A percentile compares a stretch with the other conserved stretches of the same genome.
Evolutionary conservation across 2,888 invertebrate species (phyloP).

Genomic region (Rotaria sp.): DNA sequence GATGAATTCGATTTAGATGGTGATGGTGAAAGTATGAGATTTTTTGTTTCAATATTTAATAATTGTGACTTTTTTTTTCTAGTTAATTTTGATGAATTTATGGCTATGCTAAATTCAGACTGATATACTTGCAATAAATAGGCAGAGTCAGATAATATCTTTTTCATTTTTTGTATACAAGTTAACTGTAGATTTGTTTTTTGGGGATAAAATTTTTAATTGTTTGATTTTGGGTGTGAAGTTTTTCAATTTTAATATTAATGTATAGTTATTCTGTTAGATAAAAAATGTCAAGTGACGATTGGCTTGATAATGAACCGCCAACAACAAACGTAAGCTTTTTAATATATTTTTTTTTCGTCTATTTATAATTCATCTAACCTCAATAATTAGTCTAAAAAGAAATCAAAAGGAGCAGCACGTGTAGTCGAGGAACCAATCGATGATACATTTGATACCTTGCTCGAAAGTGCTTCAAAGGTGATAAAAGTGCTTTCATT

Average conservation of each 20-base stretch:
- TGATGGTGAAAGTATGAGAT: conserved; percentile 54
- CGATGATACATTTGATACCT: neutral
- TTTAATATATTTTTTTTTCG: neutral
- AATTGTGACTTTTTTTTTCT: neutral
- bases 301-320: neutral
- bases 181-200: neutral
- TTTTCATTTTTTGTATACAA: neutral
- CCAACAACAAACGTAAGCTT: neutral
- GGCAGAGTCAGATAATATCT: neutral
- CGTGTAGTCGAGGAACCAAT: neutral
- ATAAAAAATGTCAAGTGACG: neutral
- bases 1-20: conserved; percentile 55
- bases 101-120: conserved; percentile 36
- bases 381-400: neutral
- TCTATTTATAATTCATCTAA: neutral
- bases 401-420: neutral
- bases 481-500: neutral
- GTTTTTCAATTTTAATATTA: neutral
- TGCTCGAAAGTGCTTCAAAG: neutral
- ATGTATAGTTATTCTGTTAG: neutral
- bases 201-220: neutral
- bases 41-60: neutral
- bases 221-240: neutral
- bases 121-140: neutral
- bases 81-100: conserved; percentile 43